Evolutionary conservation across 2,797 vertebrate genomes (phyloP).

Genomic region (Carapus acus): DNA sequence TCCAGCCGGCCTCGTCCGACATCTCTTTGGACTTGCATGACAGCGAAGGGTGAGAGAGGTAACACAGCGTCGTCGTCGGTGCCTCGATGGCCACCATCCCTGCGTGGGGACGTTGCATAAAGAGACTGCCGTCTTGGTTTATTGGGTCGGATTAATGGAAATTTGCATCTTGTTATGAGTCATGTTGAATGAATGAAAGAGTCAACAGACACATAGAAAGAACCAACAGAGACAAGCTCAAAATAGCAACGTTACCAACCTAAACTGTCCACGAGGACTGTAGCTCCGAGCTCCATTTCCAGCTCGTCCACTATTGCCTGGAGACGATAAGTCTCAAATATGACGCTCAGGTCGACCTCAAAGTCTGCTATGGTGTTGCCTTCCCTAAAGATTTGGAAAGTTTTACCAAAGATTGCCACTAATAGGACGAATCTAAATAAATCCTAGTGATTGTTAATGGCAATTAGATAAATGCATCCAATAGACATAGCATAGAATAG

Average conservation of each 20-base stretch:
- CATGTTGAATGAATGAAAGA: too few species aligned
- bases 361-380: conserved; percentile 22
- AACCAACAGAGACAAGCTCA: too few species aligned
- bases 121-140: background rate
- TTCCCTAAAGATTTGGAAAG: conserved; percentile 1
- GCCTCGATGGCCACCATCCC: conserved; percentile 55
- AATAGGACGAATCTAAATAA: too few species aligned
- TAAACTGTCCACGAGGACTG: conserved; percentile 30
- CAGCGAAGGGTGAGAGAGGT: background rate
- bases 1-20: conserved; percentile 36
- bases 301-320: background rate
- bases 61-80: conserved; percentile 20
- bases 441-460: too few species aligned
- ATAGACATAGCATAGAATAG: background rate
- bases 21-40: conserved; percentile 47
- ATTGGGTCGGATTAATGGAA: too few species aligned
- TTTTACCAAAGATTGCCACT: background rate
- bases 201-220: too few species aligned
- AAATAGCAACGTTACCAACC: conserved; percentile 43
- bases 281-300: rapidly evolving
- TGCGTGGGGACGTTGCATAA: conserved; percentile 22
- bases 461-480: background rate
- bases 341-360: conserved; percentile 29
- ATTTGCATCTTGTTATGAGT: too few species aligned
- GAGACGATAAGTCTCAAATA: conserved; percentile 22